Evolutionary conservation across 2,797 vertebrate species (phyloP).

Genomic region (Tinamus major): DNA sequence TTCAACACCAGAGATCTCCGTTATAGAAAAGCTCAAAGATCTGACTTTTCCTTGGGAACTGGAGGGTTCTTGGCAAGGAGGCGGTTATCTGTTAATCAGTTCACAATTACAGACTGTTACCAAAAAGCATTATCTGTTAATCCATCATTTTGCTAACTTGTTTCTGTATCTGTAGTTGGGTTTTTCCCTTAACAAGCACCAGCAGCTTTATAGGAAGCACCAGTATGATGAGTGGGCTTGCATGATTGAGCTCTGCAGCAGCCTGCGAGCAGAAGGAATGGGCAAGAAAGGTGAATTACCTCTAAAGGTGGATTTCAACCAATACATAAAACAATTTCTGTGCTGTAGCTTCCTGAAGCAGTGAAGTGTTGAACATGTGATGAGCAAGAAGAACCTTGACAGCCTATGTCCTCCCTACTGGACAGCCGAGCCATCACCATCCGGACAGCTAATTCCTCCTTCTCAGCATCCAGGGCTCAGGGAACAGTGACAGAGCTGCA

Average conservation of each 20-base stretch:
- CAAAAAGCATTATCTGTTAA: neutral
- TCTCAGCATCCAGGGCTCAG: accelerated
- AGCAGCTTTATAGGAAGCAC: neutral
- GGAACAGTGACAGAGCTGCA: neutral
- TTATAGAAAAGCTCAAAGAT: neutral
- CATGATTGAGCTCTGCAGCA: neutral
- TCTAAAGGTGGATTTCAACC: neutral
- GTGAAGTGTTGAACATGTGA: neutral
- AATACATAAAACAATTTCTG: neutral
- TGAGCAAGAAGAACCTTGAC: neutral
- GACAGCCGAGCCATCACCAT: neutral
- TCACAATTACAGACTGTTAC: neutral
- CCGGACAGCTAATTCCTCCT: neutral
- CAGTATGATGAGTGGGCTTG: neutral
- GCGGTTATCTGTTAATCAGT: too few relatives aligned
- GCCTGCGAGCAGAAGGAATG: neutral
- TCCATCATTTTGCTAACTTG: neutral
- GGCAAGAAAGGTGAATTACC: neutral
- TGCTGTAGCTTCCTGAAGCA: neutral
- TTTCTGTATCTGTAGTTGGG: too few relatives aligned
- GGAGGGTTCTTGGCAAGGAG: neutral
- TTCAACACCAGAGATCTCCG: neutral
- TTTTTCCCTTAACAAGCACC: neutral
- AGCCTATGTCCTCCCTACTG: neutral
- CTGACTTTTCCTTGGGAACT: neutral